phyloP scores from a whole-genome alignment of 2,113 vertebrate genomes.

The Calyptomena viridis region DNA sequence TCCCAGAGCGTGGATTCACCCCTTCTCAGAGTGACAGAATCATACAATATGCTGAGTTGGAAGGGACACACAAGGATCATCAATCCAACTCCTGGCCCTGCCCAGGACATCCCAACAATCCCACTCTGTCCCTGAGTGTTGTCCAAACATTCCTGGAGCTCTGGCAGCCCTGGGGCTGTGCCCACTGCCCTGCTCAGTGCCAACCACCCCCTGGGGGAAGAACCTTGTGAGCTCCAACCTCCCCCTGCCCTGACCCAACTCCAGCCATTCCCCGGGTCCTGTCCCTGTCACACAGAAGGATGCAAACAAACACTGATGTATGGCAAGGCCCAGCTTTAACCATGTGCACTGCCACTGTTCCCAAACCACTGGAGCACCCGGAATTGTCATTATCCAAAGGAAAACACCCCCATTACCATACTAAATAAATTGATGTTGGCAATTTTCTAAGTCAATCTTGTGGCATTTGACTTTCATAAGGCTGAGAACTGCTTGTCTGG shows the following conservation, averaged over 20 bases:
- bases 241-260: neutral
- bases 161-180: neutral
- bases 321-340: neutral
- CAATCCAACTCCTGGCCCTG: neutral
- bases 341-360: fast-evolving
- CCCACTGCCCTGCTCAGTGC: neutral
- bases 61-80: neutral
- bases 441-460: neutral
- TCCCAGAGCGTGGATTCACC: neutral
- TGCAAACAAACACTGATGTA: fast-evolving
- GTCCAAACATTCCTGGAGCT: neutral
- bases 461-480: conserved; percentile 50
- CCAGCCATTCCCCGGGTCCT: neutral
- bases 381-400: neutral
- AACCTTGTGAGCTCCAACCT: neutral
- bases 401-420: neutral
- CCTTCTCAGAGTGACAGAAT: neutral
- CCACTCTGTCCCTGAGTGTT: too few species aligned
- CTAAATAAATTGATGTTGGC: conserved; percentile 37
- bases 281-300: neutral
- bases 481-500: neutral
- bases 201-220: neutral
- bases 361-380: fast-evolving
- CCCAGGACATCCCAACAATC: neutral
- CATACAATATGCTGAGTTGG: neutral